Percentiles rank a stretch among this genome's conserved stretches.
phyloP scores from a whole-genome alignment of 2,888 invertebrate species.

The Spilosoma lubricipeda region DNA sequence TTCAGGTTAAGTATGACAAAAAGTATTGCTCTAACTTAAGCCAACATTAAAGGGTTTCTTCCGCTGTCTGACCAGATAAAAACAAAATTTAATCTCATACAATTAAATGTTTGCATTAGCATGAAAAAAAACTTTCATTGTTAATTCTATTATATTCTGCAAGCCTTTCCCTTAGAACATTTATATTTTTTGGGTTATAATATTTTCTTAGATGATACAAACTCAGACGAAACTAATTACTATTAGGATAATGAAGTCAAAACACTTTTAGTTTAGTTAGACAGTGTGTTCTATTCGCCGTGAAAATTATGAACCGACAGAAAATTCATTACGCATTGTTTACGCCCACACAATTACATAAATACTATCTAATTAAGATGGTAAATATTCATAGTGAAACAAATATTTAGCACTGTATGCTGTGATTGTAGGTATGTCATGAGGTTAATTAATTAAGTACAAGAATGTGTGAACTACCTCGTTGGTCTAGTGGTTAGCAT shows the following conservation, averaged over 20 bases:
- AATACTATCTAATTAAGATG: not conserved
- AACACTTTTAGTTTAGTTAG: not conserved
- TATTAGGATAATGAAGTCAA: not conserved
- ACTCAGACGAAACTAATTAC: not conserved
- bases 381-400: not conserved
- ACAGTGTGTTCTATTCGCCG: not conserved
- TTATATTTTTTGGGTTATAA: slow-evolving; percentile 15
- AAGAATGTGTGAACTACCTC: too few relatives aligned
- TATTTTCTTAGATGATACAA: not conserved
- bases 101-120: slow-evolving; percentile 15
- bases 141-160: slow-evolving; percentile 29
- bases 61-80: slow-evolving; percentile 9
- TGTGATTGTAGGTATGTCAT: not conserved
- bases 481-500: too few relatives aligned
- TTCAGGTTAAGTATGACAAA: too few relatives aligned
- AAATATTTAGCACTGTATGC: not conserved
- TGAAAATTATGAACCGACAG: not conserved
- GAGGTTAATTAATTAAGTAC: not conserved
- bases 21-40: too few relatives aligned
- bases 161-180: slow-evolving; percentile 10
- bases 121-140: slow-evolving; percentile 14
- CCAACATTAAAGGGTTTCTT: not conserved
- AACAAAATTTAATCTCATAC: slow-evolving; percentile 19
- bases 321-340: not conserved
- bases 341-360: not conserved